phyloP scores from a whole-genome alignment of 2,113 vertebrate species.

The Dicaeum eximium region DNA sequence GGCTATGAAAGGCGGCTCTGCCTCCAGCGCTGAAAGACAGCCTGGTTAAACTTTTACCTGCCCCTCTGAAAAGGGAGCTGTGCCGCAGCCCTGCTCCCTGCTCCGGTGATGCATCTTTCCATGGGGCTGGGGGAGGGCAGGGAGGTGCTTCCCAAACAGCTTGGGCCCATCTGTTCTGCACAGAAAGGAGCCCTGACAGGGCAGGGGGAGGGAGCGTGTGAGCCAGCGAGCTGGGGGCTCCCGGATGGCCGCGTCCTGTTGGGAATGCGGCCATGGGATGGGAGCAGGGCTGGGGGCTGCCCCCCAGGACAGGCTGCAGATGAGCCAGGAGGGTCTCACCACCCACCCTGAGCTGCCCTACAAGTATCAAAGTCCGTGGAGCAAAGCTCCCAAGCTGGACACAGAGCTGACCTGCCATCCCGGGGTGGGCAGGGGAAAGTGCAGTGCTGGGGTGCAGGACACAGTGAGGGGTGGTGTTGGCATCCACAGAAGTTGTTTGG shows the following conservation, averaged over 20 bases:
- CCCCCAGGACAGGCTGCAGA: neutral
- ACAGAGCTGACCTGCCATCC: neutral
- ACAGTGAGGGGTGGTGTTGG: neutral
- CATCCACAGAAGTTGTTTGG: neutral
- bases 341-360: neutral
- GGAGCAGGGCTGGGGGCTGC: neutral
- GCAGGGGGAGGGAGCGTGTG: constrained; percentile 13
- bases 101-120: constrained; percentile 46
- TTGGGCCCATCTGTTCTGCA: constrained; percentile 76
- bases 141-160: constrained; percentile 25
- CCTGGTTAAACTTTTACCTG: constrained; percentile 97
- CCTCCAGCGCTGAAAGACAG: constrained; percentile 61
- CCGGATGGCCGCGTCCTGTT: neutral
- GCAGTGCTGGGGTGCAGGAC: neutral
- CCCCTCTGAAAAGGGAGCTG: constrained; percentile 70
- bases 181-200: constrained; percentile 54
- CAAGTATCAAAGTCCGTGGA: fast-evolving
- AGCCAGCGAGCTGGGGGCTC: neutral
- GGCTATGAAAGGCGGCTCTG: constrained; percentile 75
- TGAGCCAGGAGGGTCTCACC: neutral
- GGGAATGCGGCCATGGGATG: constrained; percentile 18
- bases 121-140: neutral
- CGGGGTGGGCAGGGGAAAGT: neutral
- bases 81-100: constrained; percentile 60
- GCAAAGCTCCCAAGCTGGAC: neutral